A percentile compares a stretch with the other conserved stretches of the same genome.
Evolutionary conservation across 2,113 vertebrate genomes (phyloP).

Genomic region (Pygoscelis antarcticus): DNA sequence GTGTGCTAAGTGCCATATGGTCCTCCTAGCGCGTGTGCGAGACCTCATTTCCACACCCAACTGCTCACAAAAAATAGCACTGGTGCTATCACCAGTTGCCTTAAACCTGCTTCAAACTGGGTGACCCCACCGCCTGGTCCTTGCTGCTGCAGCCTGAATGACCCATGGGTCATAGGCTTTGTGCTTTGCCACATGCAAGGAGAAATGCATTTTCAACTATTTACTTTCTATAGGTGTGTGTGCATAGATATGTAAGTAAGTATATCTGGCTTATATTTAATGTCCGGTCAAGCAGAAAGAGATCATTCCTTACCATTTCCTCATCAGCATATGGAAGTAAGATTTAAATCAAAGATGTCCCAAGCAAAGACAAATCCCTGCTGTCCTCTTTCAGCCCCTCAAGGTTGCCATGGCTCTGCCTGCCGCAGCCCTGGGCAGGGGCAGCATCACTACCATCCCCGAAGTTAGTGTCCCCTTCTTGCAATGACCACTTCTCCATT

Average conservation of each 20-base stretch:
- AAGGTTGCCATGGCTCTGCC: neutral
- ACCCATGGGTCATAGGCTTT: neutral
- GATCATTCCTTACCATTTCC: neutral
- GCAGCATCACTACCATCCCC: neutral
- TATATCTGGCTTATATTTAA: neutral
- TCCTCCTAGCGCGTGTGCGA: neutral
- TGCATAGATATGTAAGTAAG: neutral
- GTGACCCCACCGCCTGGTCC: conserved; percentile 40
- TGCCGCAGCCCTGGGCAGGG: neutral
- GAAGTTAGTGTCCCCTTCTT: neutral
- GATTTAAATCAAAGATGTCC: neutral
- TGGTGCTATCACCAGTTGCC: conserved; percentile 32
- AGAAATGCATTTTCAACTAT: neutral
- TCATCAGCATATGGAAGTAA: neutral
- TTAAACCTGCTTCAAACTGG: neutral
- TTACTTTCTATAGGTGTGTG: neutral
- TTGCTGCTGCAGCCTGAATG: neutral
- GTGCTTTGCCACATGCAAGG: neutral
- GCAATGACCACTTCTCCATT: neutral
- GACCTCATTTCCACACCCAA: conserved; percentile 63
- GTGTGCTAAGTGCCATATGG: conserved; percentile 53
- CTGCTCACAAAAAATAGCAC: conserved; percentile 33
- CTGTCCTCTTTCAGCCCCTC: neutral
- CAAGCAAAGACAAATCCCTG: neutral
- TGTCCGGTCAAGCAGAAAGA: neutral